A percentile compares a stretch with the other conserved stretches of the same genome.
Evolutionary conservation across 2,113 vertebrate genomes (phyloP).

Genomic region (Salvator merianae): DNA sequence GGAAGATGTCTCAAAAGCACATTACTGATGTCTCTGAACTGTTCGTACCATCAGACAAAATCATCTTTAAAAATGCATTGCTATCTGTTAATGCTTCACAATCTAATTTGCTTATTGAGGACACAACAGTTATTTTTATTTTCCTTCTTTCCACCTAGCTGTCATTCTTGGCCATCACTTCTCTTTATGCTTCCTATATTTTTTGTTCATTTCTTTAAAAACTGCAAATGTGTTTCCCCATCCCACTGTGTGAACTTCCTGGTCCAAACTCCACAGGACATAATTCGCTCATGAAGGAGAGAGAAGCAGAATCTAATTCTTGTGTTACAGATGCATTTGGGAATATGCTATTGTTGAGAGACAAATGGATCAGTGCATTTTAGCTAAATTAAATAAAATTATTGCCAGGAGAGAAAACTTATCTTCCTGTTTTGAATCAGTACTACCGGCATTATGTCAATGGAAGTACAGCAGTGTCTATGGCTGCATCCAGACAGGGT

Average conservation of each 20-base stretch:
- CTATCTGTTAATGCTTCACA: too few relatives aligned
- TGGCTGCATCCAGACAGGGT: too few relatives aligned
- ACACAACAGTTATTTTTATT: too few relatives aligned
- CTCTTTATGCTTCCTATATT: not conserved
- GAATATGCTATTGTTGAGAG: not conserved
- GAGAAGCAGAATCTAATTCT: not conserved
- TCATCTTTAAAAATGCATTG: too few relatives aligned
- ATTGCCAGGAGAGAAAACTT: not conserved
- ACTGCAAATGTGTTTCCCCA: not conserved
- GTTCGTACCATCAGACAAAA: too few relatives aligned
- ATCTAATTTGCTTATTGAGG: too few relatives aligned
- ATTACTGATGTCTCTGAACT: too few relatives aligned
- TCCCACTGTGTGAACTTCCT: not conserved
- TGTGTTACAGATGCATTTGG: not conserved
- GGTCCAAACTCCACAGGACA: not conserved
- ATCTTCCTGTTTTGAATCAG: not conserved
- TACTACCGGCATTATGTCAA: not conserved
- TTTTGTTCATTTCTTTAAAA: not conserved
- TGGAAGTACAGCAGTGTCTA: not conserved
- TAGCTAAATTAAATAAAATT: not conserved
- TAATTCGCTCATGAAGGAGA: not conserved
- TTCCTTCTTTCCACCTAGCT: too few relatives aligned
- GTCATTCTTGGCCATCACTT: not conserved
- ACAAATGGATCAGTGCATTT: not conserved
- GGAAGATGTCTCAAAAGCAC: too few relatives aligned